Evolutionary conservation across 2,113 vertebrate genomes (phyloP).

Genomic region (Choloepus hoffmanni): DNA sequence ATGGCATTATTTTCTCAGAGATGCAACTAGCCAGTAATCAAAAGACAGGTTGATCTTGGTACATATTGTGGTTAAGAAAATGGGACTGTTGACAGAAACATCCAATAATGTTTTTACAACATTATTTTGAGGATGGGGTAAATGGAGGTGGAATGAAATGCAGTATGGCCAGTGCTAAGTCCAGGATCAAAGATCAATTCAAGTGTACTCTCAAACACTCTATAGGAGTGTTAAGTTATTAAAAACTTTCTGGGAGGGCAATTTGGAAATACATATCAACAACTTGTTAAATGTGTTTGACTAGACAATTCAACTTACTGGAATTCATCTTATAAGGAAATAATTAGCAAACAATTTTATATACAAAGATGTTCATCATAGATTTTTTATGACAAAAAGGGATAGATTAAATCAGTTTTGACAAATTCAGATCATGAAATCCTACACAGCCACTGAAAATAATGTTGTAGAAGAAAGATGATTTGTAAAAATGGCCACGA

Average conservation of each 20-base stretch:
- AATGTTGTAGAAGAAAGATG: slow-evolving; percentile 15
- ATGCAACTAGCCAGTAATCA: slow-evolving; percentile 47
- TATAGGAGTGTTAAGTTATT: not conserved
- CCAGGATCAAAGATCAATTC: not conserved
- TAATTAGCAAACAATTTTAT: not conserved
- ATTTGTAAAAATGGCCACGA: not conserved
- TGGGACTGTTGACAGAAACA: not conserved
- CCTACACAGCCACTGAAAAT: not conserved
- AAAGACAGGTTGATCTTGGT: slow-evolving; percentile 24
- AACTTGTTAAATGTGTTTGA: slow-evolving; percentile 3
- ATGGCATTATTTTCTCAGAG: slow-evolving; percentile 58
- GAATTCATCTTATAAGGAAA: slow-evolving; percentile 9
- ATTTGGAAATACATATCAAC: not conserved
- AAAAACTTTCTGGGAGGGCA: not conserved
- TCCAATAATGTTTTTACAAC: slow-evolving; percentile 12
- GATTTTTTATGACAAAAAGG: not conserved
- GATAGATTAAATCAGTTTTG: not conserved
- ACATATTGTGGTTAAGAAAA: slow-evolving; percentile 17
- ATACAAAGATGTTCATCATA: not conserved
- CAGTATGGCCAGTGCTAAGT: not conserved
- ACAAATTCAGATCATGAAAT: slow-evolving; percentile 19
- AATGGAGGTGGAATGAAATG: slow-evolving; percentile 8
- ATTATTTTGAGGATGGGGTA: not conserved
- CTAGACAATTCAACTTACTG: not conserved
- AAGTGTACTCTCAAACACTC: not conserved